Evolutionary conservation across 2,797 vertebrate genomes (phyloP).

Genomic region (Poecile montanus): DNA sequence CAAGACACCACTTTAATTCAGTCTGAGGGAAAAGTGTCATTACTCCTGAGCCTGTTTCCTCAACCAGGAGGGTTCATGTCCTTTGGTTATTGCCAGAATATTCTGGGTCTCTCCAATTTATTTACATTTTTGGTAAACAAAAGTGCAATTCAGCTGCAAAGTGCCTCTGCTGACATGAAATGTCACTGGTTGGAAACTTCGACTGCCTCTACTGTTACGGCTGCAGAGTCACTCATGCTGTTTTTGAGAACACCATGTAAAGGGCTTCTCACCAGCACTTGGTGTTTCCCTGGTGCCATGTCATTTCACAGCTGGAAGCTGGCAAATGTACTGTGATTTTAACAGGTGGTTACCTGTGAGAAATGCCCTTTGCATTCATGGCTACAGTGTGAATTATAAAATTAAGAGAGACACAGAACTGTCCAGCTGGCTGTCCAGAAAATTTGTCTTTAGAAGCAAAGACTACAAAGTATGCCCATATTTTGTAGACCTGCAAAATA

Average conservation of each 20-base stretch:
- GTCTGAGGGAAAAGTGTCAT: not conserved
- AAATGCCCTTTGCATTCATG: not conserved
- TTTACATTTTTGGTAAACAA: not conserved
- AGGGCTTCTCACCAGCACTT: not conserved
- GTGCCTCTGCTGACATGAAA: not conserved
- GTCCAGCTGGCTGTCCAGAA: not conserved
- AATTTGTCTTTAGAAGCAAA: not conserved
- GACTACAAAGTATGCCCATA: not conserved
- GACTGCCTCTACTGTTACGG: not conserved
- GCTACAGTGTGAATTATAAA: not conserved
- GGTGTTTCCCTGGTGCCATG: not conserved
- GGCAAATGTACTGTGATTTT: not conserved
- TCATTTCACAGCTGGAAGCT: not conserved
- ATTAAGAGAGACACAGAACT: not conserved
- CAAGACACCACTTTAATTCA: not conserved
- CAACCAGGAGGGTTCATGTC: rapidly evolving
- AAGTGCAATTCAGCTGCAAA: not conserved
- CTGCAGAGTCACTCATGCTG: not conserved
- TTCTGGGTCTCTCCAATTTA: not conserved
- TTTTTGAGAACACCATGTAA: not conserved
- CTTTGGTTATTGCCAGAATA: not conserved
- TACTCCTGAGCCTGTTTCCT: not conserved
- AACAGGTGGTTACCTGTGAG: not conserved
- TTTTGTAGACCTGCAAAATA: not conserved
- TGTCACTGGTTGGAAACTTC: not conserved